Evolutionary conservation across 1,140 invertebrate genomes (phyloP).

Genomic region (Chymomyza costata): DNA sequence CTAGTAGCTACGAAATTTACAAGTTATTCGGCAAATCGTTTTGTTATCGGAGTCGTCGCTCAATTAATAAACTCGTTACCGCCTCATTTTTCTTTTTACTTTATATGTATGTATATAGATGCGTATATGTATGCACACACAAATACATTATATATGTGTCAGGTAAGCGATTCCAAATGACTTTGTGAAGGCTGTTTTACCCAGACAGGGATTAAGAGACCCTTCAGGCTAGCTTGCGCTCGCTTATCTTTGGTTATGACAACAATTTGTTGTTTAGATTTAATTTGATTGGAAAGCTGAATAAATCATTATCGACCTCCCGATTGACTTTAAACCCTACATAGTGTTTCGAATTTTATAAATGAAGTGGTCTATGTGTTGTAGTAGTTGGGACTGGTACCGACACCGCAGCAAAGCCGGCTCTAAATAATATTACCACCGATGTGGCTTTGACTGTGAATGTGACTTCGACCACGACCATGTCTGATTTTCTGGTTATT

Average conservation of each 20-base stretch:
- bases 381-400: constrained; percentile 19
- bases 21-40: constrained; percentile 8
- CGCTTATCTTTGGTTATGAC: constrained; percentile 31
- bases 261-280: constrained; percentile 30
- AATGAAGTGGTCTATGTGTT: constrained; percentile 42
- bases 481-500: no score
- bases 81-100: no score
- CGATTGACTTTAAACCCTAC: constrained; percentile 39
- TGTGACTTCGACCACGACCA: no score
- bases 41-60: constrained; percentile 17
- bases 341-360: constrained; percentile 49
- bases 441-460: no score
- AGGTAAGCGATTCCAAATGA: no score
- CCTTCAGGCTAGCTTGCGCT: constrained; percentile 12
- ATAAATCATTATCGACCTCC: constrained; percentile 43
- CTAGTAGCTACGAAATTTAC: constrained; percentile 7
- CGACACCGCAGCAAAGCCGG: constrained; percentile 27
- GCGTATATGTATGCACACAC: no score
- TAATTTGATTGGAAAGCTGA: constrained; percentile 28
- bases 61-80: constrained; percentile 40
- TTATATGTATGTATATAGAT: no score
- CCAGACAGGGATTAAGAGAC: no score
- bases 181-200: no score
- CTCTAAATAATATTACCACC: no score
- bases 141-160: no score